A percentile compares a stretch with the other conserved stretches of the same genome.
Evolutionary conservation across 1,140 invertebrate species (phyloP).

Genomic region (Homarus americanus): DNA sequence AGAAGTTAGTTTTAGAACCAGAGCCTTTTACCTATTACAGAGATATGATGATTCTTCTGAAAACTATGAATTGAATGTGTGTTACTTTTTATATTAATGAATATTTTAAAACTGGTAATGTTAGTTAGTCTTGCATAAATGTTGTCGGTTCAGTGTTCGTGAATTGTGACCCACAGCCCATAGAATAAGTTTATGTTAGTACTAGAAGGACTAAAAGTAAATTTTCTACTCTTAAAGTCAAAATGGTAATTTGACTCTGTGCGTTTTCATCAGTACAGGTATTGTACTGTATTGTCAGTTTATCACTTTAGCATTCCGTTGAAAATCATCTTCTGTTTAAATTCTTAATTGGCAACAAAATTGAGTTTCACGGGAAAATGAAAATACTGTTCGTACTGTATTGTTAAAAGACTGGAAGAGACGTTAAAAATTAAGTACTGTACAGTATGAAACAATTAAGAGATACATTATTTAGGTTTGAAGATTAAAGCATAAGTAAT

Average conservation of each 20-base stretch:
- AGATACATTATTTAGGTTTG: background rate
- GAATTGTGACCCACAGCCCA: slow-evolving; percentile 6
- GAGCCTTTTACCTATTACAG: slow-evolving; percentile 15
- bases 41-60: background rate
- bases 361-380: background rate
- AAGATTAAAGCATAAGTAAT: background rate
- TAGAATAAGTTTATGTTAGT: slow-evolving; percentile 13
- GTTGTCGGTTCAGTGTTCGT: slow-evolving; percentile 26
- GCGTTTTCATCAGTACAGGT: background rate
- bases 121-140: slow-evolving; percentile 16
- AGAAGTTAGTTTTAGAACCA: slow-evolving; percentile 45
- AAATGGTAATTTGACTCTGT: background rate
- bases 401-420: background rate
- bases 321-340: background rate
- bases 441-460: background rate
- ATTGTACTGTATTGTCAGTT: background rate
- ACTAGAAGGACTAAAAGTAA: slow-evolving; percentile 5
- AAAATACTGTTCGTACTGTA: no score
- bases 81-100: background rate
- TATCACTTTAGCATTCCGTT: background rate
- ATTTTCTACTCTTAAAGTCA: background rate
- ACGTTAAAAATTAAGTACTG: background rate
- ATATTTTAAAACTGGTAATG: slow-evolving; percentile 10
- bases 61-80: slow-evolving; percentile 29
- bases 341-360: background rate